phyloP scores from a whole-genome alignment of 2,797 vertebrate species.

The Myotis findleyi region DNA sequence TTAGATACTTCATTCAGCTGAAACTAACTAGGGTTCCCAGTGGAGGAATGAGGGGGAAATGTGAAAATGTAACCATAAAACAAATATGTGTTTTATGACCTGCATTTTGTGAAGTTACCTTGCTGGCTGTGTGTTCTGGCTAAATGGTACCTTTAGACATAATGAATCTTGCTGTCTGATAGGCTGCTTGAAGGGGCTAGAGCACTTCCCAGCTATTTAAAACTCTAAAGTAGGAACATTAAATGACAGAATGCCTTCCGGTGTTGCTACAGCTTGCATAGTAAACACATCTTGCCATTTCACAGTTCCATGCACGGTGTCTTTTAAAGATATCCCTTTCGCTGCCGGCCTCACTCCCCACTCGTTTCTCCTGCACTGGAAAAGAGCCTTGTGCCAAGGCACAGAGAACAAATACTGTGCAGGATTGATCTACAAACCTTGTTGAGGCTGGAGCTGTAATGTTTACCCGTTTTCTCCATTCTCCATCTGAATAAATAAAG shows the following conservation, averaged over 20 bases:
- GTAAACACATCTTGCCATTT: constrained; percentile 71
- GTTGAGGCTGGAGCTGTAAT: constrained; percentile 68
- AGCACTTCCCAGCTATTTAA: constrained; percentile 64
- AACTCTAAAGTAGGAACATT: constrained; percentile 50
- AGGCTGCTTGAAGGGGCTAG: constrained; percentile 5
- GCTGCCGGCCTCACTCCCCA: background rate
- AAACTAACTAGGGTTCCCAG: constrained; percentile 55
- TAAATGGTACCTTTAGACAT: constrained; percentile 46
- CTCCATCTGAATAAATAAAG: constrained; percentile 85
- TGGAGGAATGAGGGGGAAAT: background rate
- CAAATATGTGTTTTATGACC: constrained; percentile 52
- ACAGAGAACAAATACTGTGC: constrained; percentile 73
- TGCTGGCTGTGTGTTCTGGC: constrained; percentile 35
- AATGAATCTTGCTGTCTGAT: constrained; percentile 49
- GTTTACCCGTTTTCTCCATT: constrained; percentile 81
- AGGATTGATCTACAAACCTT: constrained; percentile 82
- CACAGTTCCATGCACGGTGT: constrained; percentile 23
- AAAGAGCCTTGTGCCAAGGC: constrained; percentile 71
- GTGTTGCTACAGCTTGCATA: constrained; percentile 37
- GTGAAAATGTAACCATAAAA: constrained; percentile 61
- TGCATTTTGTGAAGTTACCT: constrained; percentile 40
- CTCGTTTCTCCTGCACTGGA: constrained; percentile 58
- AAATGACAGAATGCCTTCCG: constrained; percentile 68
- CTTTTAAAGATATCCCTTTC: constrained; percentile 60
- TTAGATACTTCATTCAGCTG: constrained; percentile 58